Evolutionary conservation across 2,113 vertebrate species (phyloP), one percentile per base, ranked within the genome.

Genomic region (Cynocephalus volans): DNA sequence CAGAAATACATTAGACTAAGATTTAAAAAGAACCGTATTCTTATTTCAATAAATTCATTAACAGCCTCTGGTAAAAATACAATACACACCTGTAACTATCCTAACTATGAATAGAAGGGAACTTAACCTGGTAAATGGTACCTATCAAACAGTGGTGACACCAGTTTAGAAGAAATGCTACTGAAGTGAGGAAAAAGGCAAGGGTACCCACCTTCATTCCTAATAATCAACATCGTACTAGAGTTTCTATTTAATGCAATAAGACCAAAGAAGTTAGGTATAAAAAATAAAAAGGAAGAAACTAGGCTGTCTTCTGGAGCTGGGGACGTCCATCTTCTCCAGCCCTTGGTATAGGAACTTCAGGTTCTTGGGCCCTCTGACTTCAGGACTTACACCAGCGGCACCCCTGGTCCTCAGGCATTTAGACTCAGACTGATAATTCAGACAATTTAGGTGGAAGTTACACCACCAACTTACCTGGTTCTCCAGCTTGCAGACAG

Each of bases 241-340:
- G 45, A 77, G 15, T 45, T 58, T 88, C 60, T 60, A 54, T 48
- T 89, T 84, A 79, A 76, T 18, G 1, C 52, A 31, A 12, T n/a
- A 64, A 72, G 41, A 80, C 36, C 36, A 41, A 69, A 80, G 75
- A 72, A 69, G 76, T 41, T 67, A 31, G 7, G 6, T 21, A 5
- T 41, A 67, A 75, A 92, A 41, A 82, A 65, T 76, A 21, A 89
- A 93, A 83, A 94, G 19, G 50, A 26, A 70, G n/a, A 77, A 72
- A 67, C 65, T 26, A 33, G 24, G 8, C 18, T 36, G 33, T 70
- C 18, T 70, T 69, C n/a, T 69, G 8, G 67, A 70, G 67, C 67
- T 70, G 33, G n/a, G n/a, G 67, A 21, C 18, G 3, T 19, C 36
- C n/a, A 70, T 70, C n/a, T 70, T 36, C n/a, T 70, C 67, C 67